Evolutionary conservation across 2,888 invertebrate species (phyloP).

Genomic region (Lithophane semibrunnea): DNA sequence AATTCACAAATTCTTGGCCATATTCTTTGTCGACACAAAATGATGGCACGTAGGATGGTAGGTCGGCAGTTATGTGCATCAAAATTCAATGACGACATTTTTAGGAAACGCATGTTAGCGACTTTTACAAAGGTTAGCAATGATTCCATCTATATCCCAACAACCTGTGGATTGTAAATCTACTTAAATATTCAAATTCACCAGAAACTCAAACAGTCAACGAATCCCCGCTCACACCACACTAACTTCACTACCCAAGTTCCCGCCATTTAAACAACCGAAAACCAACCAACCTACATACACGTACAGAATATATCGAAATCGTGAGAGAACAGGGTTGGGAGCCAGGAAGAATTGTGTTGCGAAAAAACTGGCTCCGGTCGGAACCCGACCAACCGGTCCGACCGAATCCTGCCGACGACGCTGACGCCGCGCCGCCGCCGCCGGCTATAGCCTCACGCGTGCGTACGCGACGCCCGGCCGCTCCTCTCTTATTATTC

Average conservation of each 20-base stretch:
- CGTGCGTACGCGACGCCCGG: slow-evolving; percentile 42
- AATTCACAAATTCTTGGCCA: too few species aligned
- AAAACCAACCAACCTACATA: slow-evolving; percentile 33
- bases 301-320: slow-evolving; percentile 60
- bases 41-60: background rate
- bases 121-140: background rate
- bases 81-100: background rate
- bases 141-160: background rate
- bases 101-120: too few species aligned
- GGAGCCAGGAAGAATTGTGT: slow-evolving; percentile 75
- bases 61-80: background rate
- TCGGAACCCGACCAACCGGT: slow-evolving; percentile 73
- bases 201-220: slow-evolving; percentile 1
- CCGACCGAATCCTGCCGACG: slow-evolving; percentile 67
- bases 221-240: background rate
- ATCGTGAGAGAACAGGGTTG: slow-evolving; percentile 70
- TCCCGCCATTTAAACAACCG: slow-evolving; percentile 30
- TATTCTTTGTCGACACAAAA: background rate
- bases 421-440: slow-evolving; percentile 44
- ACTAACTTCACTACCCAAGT: slow-evolving; percentile 16
- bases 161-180: background rate
- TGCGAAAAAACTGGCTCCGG: slow-evolving; percentile 78
- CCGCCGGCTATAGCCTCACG: slow-evolving; percentile 55
- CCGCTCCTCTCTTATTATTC: slow-evolving; percentile 47
- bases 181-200: background rate